A percentile compares a stretch with the other conserved stretches of the same genome.
Conservation (phyloP, 2,888 invertebrate species). For the Blastobasis adustella region DNA sequence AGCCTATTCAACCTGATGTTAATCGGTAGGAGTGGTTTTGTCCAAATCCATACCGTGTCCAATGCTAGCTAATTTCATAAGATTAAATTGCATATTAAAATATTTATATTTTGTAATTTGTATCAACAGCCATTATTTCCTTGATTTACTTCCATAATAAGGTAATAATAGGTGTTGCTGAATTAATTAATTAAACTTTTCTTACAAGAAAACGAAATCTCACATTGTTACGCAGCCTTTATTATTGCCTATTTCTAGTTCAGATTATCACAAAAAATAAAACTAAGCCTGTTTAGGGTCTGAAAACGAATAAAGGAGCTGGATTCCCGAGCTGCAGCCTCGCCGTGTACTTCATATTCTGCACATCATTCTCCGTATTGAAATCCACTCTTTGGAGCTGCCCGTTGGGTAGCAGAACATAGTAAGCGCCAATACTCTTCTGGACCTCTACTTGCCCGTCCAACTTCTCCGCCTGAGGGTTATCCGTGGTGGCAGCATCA, state of each 20-base stretch:
- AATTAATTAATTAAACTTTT: neutral
- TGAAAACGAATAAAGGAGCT: slow-evolving; percentile 45
- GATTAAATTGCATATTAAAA: no score
- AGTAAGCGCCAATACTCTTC: slow-evolving; percentile 76
- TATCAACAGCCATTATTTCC: neutral
- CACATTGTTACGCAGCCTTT: no score
- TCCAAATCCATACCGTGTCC: no score
- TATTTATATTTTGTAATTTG: no score
- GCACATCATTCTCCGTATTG: slow-evolving; percentile 60
- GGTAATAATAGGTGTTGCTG: no score
- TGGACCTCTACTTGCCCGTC: slow-evolving; percentile 56
- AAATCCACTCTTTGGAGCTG: slow-evolving; percentile 77
- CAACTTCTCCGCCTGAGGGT: slow-evolving; percentile 46
- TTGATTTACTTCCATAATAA: neutral
- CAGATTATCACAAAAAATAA: neutral
- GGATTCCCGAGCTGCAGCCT: slow-evolving; percentile 68
- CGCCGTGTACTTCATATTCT: slow-evolving; percentile 77
- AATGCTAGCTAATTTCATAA: no score
- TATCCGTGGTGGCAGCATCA: slow-evolving; percentile 48
- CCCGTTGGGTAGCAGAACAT: slow-evolving; percentile 77
- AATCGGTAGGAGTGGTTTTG: no score
- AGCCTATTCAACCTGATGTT: neutral
- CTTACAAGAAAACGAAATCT: no score
- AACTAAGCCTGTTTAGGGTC: slow-evolving; percentile 28
- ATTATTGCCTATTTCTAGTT: no score